Base-by-base conservation (phyloP, 2,113 vertebrate species). In the Bubo bubo region DNA sequence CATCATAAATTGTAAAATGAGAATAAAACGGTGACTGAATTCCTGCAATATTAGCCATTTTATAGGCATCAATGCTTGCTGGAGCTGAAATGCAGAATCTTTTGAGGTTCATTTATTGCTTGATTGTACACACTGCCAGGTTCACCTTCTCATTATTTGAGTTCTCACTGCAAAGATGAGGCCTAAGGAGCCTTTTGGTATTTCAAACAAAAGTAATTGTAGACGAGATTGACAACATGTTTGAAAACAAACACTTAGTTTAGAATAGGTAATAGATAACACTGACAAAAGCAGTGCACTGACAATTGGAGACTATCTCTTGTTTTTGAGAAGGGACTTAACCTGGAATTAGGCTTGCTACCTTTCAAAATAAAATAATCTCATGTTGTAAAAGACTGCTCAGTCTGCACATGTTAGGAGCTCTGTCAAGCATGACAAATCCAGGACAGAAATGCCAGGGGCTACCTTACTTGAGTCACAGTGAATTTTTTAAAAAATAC, bases 31-130 rank as follows among this genome's bases (percentile, higher is more conserved):
- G 26, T 59, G 68, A 37, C 50, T 79, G 58, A 84, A 93, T 94
- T 95, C 80, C 95, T 92, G 58, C 41, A 93, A 93, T 80, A 95
- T 87, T 95, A 93, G 53, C 77, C 66, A 35, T 89, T 97, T 94
- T 94, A 71, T 72, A 88, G 74, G 74, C 74, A 82, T 86, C 35
- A 85, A 72, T 87, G 84, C 84, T 93, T 96, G 50, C 74, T 89
- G 73, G 73, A 95, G 77, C 62, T 92, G 86, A 97, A 95, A 88
- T 73, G 39, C 41, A 75, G 86, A 90, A 76, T 84, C 91, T 95
- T 97, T 89, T 93, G 95, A 96, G 91, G 89, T 97, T 97, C 96
- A 88, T 93, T 95, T 97, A 88, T 96, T 95, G 45, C 81, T 95
- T 79, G 86, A 95, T 93, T 95, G 93, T 95, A 95, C 1, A 0